phyloP scores from a whole-genome alignment of 2,113 vertebrate species.

The Sciurus niger region DNA sequence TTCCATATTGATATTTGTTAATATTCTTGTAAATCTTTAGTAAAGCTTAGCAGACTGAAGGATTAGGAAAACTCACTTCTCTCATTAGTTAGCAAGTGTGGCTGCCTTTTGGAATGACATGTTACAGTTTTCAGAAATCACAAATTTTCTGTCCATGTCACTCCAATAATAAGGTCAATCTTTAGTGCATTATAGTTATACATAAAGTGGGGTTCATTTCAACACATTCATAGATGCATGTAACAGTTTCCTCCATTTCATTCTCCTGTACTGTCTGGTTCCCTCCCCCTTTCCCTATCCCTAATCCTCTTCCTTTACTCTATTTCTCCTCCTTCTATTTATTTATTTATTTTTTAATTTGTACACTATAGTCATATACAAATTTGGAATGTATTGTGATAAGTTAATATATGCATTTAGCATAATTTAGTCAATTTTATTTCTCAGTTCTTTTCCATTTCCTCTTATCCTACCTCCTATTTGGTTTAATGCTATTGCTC shows the following conservation, averaged over 20 bases:
- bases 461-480: too few species aligned
- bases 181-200: neutral
- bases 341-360: too few species aligned
- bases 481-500: too few species aligned
- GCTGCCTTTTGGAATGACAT: neutral
- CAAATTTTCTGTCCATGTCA: neutral
- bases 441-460: too few species aligned
- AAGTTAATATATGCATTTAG: too few species aligned
- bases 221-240: neutral
- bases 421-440: too few species aligned
- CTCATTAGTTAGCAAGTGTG: neutral
- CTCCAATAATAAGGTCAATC: rapidly evolving
- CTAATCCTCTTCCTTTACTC: too few species aligned
- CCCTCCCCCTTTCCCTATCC: too few species aligned
- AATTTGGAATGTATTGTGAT: too few species aligned
- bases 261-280: neutral
- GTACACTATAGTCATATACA: too few species aligned
- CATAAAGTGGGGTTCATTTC: too few species aligned
- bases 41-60: neutral
- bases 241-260: neutral
- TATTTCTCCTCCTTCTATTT: too few species aligned
- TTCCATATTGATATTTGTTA: neutral
- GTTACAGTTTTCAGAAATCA: neutral
- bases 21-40: neutral
- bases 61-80: neutral